phyloP scores from a whole-genome alignment of 2,113 vertebrate genomes.

The Ammospiza caudacuta region DNA sequence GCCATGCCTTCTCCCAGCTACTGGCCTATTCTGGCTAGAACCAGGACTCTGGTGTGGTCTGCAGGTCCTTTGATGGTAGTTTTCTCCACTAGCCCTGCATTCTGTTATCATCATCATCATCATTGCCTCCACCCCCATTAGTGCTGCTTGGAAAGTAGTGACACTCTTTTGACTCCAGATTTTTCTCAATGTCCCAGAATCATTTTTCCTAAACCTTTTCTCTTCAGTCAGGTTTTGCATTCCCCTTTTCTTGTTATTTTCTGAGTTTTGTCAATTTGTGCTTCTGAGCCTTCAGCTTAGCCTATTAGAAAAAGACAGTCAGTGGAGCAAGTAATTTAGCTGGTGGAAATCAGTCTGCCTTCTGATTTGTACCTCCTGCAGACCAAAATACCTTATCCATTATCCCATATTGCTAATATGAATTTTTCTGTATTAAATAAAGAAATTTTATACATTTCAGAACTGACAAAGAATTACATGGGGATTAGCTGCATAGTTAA shows the following conservation, averaged over 20 bases:
- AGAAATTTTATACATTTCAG: not conserved
- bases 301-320: not conserved
- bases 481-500: not conserved
- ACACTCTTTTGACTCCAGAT: not conserved
- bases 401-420: not conserved
- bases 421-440: not conserved
- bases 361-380: not conserved
- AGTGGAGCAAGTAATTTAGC: not conserved
- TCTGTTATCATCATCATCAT: not conserved
- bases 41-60: not conserved
- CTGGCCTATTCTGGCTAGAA: not conserved
- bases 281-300: not conserved
- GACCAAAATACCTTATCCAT: not conserved
- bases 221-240: not conserved
- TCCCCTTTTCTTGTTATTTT: not conserved
- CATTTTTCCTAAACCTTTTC: not conserved
- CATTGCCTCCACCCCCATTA: rapidly evolving
- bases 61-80: rapidly evolving
- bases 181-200: not conserved
- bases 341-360: not conserved
- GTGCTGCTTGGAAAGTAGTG: not conserved
- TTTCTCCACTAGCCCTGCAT: not conserved
- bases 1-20: not conserved
- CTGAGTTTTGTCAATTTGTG: not conserved
- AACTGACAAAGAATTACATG: not conserved